Conservation (phyloP, 2,113 vertebrate species). For the Serilophus lunatus region DNA sequence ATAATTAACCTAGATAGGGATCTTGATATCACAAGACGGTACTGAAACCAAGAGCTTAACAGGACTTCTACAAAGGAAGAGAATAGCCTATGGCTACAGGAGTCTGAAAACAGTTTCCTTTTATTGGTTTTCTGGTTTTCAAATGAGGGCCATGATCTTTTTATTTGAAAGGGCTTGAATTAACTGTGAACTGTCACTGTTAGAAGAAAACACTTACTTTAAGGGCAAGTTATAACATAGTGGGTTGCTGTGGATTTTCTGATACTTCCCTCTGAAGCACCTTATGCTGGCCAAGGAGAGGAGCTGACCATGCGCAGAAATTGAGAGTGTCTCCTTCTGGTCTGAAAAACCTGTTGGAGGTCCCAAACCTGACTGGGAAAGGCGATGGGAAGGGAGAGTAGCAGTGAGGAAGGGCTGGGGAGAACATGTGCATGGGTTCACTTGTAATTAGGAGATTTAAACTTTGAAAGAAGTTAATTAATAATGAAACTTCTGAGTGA, state of each 20-base stretch:
- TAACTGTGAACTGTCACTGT: background rate
- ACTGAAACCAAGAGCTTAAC: background rate
- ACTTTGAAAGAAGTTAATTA: constrained; percentile 77
- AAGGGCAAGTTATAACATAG: background rate
- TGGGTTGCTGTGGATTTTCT: background rate
- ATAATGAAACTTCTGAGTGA: constrained; percentile 65
- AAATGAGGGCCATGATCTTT: background rate
- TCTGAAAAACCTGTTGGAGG: background rate
- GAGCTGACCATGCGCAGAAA: background rate
- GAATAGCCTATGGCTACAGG: background rate
- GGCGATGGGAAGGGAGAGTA: background rate
- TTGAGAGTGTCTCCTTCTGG: background rate
- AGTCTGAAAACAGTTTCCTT: background rate
- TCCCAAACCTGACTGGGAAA: background rate
- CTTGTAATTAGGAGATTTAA: constrained; percentile 71
- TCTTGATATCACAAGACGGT: background rate
- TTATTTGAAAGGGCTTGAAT: background rate
- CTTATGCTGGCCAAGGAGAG: background rate
- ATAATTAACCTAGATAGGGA: background rate
- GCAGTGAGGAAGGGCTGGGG: background rate
- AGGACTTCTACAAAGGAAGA: background rate
- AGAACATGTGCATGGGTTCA: background rate
- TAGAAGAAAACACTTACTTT: background rate
- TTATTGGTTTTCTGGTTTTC: background rate
- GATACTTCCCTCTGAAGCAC: background rate